Conservation (phyloP, 2,113 vertebrate genomes). For the Triplophysa tibetana region DNA sequence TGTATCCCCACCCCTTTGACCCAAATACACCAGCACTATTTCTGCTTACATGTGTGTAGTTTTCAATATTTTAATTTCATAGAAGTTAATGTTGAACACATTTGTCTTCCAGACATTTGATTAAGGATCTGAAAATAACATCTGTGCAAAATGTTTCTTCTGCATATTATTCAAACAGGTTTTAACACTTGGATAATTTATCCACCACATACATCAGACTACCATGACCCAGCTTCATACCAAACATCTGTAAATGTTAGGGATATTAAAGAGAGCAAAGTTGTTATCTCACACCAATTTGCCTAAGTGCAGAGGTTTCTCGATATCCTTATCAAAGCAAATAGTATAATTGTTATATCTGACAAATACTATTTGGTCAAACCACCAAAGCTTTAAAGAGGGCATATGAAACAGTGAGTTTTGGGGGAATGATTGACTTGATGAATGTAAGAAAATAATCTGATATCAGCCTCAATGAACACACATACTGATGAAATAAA, state of each 20-base stretch:
- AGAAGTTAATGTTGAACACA: too few relatives aligned
- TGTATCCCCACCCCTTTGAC: constrained; percentile 11
- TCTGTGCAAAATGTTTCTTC: too few relatives aligned
- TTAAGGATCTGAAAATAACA: background rate
- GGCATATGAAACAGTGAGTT: too few relatives aligned
- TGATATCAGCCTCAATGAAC: background rate
- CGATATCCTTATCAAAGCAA: too few relatives aligned
- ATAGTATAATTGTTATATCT: too few relatives aligned
- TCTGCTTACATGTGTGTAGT: constrained; percentile 4
- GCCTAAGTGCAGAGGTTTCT: background rate
- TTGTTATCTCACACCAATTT: background rate
- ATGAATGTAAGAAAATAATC: background rate
- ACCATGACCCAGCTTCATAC: background rate
- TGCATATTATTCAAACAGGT: too few relatives aligned
- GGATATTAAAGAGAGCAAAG: background rate
- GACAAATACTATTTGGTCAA: too few relatives aligned
- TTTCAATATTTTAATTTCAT: too few relatives aligned
- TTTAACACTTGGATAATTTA: background rate
- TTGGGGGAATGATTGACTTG: too few relatives aligned
- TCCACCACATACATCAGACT: background rate
- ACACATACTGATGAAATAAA: too few relatives aligned
- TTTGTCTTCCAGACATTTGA: background rate
- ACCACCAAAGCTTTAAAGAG: too few relatives aligned
- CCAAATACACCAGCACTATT: constrained; percentile 15
- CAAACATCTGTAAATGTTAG: background rate